Evolutionary conservation across 1,140 invertebrate species (phyloP), one percentile per base, ranked within the genome.

Genomic region (Drosophila albomicans): DNA sequence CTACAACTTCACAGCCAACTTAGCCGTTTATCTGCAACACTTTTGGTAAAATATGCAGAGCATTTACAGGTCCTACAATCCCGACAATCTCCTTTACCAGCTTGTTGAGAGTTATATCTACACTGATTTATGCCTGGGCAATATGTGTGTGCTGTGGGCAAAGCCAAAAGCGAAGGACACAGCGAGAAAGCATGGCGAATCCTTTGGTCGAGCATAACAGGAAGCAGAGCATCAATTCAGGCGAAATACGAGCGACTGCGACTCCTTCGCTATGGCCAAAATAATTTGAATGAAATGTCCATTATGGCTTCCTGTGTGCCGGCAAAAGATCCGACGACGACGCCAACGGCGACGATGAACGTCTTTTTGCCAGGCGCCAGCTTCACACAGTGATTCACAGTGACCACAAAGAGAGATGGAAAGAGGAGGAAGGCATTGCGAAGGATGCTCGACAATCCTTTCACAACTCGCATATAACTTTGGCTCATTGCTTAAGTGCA

Each of bases 221-320:
- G 82, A 87, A 82, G 66, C 65, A 79, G 56, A 74, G 56, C 82
- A 88, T 87, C 84, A 87, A 87, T 88, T 84, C 84, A 71, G 77
- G 76, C 79, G 67, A 79, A 78, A 84, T 86, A 81, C 75, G 51
- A 69, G 49, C 38, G 30, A 38, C 38, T 64, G 61, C 57, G 20
- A 25, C 20, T 69, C 68, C 79, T 75, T 72, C 71, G 74, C 69
- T 54, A 20, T 41, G 76, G 66, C 66, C 75, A 79, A 84, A 86
- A 81, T 91, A 91, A 91, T 91, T 91, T 91, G 89, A 91, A 91
- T 91, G 90, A 91, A 91, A 91, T 87, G 79, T 87, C 89, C 90
- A 91, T 91, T 91, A 91, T 75, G 86, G 80, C 76, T 81, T 91
- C 90, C 90, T 78, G 73, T 69, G 61, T 61, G 69, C 56, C 46